phyloP scores from a whole-genome alignment of 2,797 vertebrate species.

The Acipenser transmontanus region DNA sequence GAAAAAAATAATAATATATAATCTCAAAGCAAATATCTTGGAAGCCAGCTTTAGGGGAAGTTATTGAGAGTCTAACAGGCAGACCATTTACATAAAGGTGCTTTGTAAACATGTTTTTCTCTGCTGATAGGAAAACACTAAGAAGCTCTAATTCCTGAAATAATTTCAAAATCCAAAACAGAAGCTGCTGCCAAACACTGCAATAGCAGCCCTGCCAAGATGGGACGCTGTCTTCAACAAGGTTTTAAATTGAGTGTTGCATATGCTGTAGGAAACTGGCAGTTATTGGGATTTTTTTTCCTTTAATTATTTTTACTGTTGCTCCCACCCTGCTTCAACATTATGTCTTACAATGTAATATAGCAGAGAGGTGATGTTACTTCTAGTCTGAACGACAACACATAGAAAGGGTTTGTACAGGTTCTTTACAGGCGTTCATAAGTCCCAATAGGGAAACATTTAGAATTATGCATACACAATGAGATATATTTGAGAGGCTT shows the following conservation, averaged over 20 bases:
- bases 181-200: slow-evolving; percentile 11
- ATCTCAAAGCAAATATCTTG: slow-evolving; percentile 5
- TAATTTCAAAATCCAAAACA: slow-evolving; percentile 33
- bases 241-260: slow-evolving; percentile 2
- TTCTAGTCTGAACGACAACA: too few species aligned
- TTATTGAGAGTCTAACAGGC: slow-evolving; percentile 26
- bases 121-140: slow-evolving; percentile 24
- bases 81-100: slow-evolving; percentile 30
- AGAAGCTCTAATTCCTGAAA: slow-evolving; percentile 27
- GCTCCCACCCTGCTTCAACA: too few species aligned
- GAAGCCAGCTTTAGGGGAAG: slow-evolving; percentile 16
- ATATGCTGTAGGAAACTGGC: slow-evolving; percentile 12
- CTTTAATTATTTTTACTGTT: too few species aligned
- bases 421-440: too few species aligned
- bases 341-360: too few species aligned
- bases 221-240: slow-evolving; percentile 14
- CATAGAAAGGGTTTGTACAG: too few species aligned
- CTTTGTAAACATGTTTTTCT: slow-evolving; percentile 28
- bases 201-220: slow-evolving; percentile 16
- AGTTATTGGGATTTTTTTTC: background rate
- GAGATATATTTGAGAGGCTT: too few species aligned
- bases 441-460: too few species aligned
- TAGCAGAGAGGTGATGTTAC: too few species aligned
- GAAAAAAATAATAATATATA: background rate
- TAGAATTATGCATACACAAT: too few species aligned